Percentiles rank a stretch among this genome's conserved stretches.
phyloP scores from a whole-genome alignment of 2,113 vertebrate genomes.

The Otocyon megalotis region DNA sequence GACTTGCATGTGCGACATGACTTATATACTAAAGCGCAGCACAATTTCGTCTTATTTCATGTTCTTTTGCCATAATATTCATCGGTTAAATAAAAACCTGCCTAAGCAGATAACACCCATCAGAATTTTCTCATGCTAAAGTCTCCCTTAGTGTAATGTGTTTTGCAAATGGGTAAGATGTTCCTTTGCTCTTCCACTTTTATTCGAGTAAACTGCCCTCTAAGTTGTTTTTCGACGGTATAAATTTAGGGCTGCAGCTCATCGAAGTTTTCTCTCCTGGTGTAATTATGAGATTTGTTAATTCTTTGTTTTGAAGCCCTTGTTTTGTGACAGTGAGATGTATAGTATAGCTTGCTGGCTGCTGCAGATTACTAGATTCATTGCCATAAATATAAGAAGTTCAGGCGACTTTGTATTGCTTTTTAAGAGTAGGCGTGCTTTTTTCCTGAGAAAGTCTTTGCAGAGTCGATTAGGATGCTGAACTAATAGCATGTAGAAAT shows the following conservation, averaged over 20 bases:
- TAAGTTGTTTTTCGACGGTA: not conserved
- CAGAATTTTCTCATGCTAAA: not conserved
- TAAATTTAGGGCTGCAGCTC: not conserved
- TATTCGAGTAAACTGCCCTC: not conserved
- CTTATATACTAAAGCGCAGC: constrained; percentile 16
- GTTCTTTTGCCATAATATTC: not conserved
- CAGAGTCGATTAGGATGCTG: not conserved
- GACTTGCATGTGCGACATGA: constrained; percentile 46
- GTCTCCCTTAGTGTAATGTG: not conserved
- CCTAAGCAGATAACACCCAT: not conserved
- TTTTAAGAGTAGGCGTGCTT: not conserved
- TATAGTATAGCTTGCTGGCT: not conserved
- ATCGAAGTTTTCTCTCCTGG: not conserved
- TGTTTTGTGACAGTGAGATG: not conserved
- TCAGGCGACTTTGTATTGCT: not conserved
- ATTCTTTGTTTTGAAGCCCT: constrained; percentile 5
- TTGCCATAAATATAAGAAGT: not conserved
- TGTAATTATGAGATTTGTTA: not conserved
- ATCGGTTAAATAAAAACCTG: constrained; percentile 42
- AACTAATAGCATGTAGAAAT: not conserved
- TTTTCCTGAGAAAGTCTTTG: not conserved
- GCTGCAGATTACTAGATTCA: not conserved
- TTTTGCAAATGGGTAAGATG: not conserved
- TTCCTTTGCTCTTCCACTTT: not conserved
- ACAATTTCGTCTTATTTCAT: not conserved